A percentile compares a stretch with the other conserved stretches of the same genome.
Conservation (phyloP, 2,888 invertebrate genomes). For the Xestia rhomboidea region DNA sequence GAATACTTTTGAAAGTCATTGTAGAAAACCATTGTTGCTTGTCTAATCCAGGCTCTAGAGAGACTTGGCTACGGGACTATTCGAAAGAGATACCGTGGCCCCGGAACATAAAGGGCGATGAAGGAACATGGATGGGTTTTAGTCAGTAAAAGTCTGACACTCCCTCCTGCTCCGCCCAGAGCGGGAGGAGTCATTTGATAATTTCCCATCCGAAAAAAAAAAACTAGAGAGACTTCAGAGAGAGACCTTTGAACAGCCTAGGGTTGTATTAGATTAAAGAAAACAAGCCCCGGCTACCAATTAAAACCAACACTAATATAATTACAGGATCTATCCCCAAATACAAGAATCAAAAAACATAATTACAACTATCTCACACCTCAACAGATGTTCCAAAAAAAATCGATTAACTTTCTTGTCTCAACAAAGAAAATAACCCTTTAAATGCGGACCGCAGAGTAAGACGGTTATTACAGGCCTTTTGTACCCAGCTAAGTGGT, state of each 20-base stretch:
- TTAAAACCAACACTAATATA: slow-evolving; percentile 2
- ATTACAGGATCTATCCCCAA: slow-evolving; percentile 40
- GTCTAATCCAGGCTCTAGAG: background rate
- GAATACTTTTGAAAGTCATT: background rate
- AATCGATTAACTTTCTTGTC: slow-evolving; percentile 71
- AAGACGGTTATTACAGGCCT: slow-evolving; percentile 70
- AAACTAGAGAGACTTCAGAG: background rate
- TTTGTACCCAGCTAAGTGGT: slow-evolving; percentile 84
- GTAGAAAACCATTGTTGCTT: background rate
- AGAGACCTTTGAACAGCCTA: background rate
- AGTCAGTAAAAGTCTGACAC: no score
- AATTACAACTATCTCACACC: slow-evolving; percentile 36
- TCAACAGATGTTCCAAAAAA: slow-evolving; percentile 64
- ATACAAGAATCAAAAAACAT: slow-evolving; percentile 35
- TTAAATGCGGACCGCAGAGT: slow-evolving; percentile 74
- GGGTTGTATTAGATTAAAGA: background rate
- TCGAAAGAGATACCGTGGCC: no score
- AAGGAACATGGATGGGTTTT: no score
- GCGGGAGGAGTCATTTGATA: no score
- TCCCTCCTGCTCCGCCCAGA: no score
- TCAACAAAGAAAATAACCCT: slow-evolving; percentile 80
- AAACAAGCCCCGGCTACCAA: background rate
- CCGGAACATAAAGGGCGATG: no score
- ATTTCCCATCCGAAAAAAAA: no score
- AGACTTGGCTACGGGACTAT: no score